Evolutionary conservation across 2,888 invertebrate species (phyloP).

Genomic region (Tachina grossa): DNA sequence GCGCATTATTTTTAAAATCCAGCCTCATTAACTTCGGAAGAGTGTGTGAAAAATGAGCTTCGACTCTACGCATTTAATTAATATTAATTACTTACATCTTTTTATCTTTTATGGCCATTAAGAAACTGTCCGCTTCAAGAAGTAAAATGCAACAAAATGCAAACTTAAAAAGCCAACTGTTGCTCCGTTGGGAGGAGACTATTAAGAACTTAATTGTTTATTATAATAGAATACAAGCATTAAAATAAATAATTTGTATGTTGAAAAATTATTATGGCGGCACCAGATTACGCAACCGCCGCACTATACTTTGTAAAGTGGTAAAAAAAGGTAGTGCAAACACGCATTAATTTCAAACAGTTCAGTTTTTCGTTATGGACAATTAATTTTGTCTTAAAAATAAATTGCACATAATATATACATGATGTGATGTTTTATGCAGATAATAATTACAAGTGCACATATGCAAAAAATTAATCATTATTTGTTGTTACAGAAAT

Average conservation of each 20-base stretch:
- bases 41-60: no score
- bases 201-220: no score
- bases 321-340: slow-evolving; percentile 59
- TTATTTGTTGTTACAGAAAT: slow-evolving; percentile 26
- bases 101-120: no score
- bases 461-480: slow-evolving; percentile 5
- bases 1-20: no score
- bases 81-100: no score
- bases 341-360: slow-evolving; percentile 59
- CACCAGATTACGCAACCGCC: slow-evolving; percentile 39
- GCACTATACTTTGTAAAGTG: slow-evolving; percentile 16
- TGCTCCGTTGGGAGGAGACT: no score
- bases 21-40: no score
- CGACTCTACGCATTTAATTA: no score
- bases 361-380: slow-evolving; percentile 45
- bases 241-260: slow-evolving; percentile 2
- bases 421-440: background rate
- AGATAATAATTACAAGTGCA: slow-evolving; percentile 21
- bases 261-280: slow-evolving; percentile 49
- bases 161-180: no score
- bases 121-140: no score
- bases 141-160: no score
- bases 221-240: no score
- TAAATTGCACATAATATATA: background rate
- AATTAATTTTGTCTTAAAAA: slow-evolving; percentile 55